Evolutionary conservation across 2,113 vertebrate genomes (phyloP).

Genomic region (Seriola quinqueradiata): DNA sequence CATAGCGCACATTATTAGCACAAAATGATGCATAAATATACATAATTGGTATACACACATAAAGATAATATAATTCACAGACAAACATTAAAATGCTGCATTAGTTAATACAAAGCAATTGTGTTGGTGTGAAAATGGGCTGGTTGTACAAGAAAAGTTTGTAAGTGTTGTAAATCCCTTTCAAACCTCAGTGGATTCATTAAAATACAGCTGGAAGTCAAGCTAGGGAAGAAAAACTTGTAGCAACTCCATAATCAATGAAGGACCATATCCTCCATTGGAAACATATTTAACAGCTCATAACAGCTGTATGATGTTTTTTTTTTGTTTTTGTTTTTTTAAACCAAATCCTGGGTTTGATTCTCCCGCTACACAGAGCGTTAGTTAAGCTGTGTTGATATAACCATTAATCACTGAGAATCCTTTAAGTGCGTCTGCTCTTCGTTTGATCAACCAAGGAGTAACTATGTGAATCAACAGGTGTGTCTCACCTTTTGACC

Average conservation of each 20-base stretch:
- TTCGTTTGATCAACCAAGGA: not conserved
- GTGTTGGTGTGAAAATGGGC: not conserved
- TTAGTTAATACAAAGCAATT: not conserved
- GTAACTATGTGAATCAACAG: not conserved
- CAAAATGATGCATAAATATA: no score
- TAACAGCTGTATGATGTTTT: not conserved
- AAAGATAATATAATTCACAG: no score
- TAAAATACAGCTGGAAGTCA: not conserved
- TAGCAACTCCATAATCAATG: not conserved
- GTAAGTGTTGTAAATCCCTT: not conserved
- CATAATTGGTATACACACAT: no score
- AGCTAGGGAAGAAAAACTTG: not conserved
- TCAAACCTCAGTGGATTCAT: not conserved
- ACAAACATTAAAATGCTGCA: not conserved
- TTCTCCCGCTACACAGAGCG: conserved; percentile 1
- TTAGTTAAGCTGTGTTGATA: conserved; percentile 13
- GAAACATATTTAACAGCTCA: not conserved
- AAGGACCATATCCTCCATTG: not conserved
- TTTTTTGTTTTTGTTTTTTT: not conserved
- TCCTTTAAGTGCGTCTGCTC: not conserved
- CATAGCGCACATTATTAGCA: no score
- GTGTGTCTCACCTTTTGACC: conserved; percentile 90
- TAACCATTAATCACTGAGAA: conserved; percentile 4
- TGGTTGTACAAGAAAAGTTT: not conserved
- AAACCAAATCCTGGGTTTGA: not conserved